Evolutionary conservation across 2,113 vertebrate species (phyloP), one percentile per base, ranked within the genome.

Genomic region (Neolamprologus caudopunctatus): DNA sequence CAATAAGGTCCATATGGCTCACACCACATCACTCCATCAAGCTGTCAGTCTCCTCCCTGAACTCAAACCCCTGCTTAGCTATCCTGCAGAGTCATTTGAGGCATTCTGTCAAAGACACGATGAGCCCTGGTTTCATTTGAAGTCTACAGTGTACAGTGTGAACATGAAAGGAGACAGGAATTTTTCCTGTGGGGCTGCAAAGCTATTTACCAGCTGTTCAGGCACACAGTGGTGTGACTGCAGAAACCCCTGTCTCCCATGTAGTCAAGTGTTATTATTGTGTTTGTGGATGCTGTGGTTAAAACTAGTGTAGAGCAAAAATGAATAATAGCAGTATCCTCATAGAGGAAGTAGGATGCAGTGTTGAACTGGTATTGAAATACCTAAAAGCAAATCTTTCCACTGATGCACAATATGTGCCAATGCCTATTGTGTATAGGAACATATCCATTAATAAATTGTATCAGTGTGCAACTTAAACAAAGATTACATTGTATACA

Each of bases 101-200:
- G 45, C 68, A 19, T 83, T 86, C 81, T 26, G 82, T 81, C 75
- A 75, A 68, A 88, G 86, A 73, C 79, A 40, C 5, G 75, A 85
- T 53, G 80, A 86, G 82, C 87, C 68, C 75, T 73, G 80, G 83
- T 84, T 88, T 66, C 21, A 84, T 92, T 81, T 90, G 89, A 87
- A 88, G 83, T 85, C 80, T 75, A 82, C 55, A 19, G 87, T 55
- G 82, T 80, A 35, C 84, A 73, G 68, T 19, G 13, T 17, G 28
- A 82, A 89, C 92, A 92, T 90, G 79, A 94, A 91, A 92, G 82
- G 63, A 88, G 87, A 88, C 88, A 61, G 81, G 61, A 50, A 19
- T 19, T 37, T n/a, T 92, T 82, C 91, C 87, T 24, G 53, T 21
- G 80, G 89, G 61, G 50, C 66, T 82, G 83, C 88, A 82, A 81